phyloP scores from a whole-genome alignment of 2,797 vertebrate species.

The Chiloscyllium punctatum region DNA sequence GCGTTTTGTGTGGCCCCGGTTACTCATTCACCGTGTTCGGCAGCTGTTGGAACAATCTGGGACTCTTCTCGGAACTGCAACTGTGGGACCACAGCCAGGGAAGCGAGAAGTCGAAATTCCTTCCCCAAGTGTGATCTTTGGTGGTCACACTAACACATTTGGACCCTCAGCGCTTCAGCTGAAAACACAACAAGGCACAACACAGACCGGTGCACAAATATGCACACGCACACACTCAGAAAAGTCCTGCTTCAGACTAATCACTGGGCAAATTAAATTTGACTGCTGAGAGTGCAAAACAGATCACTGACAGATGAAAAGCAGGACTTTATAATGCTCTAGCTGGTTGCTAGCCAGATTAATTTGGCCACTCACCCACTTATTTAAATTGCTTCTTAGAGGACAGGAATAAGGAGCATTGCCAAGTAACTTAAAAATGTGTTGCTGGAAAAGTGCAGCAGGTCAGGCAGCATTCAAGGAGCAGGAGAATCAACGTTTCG shows the following conservation, averaged over 20 bases:
- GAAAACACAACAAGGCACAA: not conserved
- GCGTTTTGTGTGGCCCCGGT: not conserved
- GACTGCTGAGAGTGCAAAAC: not conserved
- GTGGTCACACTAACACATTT: too few species aligned
- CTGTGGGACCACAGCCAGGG: not conserved
- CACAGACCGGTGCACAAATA: not conserved
- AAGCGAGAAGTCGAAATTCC: slow-evolving; percentile 11
- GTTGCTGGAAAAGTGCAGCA: too few species aligned
- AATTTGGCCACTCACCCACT: not conserved
- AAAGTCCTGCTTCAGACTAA: not conserved
- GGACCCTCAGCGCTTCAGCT: not conserved
- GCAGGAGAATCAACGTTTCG: too few species aligned
- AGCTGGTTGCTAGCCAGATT: not conserved
- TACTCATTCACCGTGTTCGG: too few species aligned
- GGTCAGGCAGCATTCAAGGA: too few species aligned
- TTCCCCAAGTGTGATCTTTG: not conserved
- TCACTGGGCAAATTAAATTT: not conserved
- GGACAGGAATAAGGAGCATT: not conserved
- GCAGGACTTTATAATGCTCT: not conserved
- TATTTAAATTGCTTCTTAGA: not conserved
- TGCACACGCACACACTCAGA: not conserved
- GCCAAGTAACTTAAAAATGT: not conserved
- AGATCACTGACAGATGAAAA: not conserved
- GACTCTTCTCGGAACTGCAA: not conserved
- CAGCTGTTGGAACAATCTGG: slow-evolving; percentile 12